These are phyloP conservation scores for Zaprionus gabonicus DNA, from an alignment of 1,140 invertebrate genomes.

Conservation along the genomic window DNA sequence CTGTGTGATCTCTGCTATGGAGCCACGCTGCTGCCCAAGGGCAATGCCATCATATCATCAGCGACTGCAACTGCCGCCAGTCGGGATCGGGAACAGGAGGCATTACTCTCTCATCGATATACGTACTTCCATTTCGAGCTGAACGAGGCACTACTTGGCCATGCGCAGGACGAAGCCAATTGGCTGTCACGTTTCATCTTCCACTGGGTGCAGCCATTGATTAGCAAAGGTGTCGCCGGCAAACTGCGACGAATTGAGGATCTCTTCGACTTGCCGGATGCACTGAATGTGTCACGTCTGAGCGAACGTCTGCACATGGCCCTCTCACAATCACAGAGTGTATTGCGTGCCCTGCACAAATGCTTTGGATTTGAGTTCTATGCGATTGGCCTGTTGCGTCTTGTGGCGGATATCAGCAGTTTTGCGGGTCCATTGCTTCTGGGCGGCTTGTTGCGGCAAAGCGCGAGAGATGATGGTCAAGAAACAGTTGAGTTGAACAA, in stretches of 20 bases:
- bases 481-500: constrained; percentile 83
- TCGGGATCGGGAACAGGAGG: constrained; percentile 87
- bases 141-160: constrained; percentile 88
- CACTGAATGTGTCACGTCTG: constrained; percentile 65
- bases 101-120: constrained; percentile 84
- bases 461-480: constrained; percentile 65
- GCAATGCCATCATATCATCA: constrained; percentile 52
- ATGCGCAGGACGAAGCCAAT: constrained; percentile 91
- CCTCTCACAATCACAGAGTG: constrained; percentile 81
- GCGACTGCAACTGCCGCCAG: not conserved
- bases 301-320: constrained; percentile 70
- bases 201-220: constrained; percentile 94
- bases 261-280: constrained; percentile 92
- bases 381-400: constrained; percentile 93
- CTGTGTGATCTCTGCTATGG: constrained; percentile 87
- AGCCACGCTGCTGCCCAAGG: constrained; percentile 87
- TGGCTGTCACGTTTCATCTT: constrained; percentile 92
- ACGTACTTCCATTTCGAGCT: constrained; percentile 84
- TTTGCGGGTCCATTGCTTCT: constrained; percentile 96
- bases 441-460: constrained; percentile 62
- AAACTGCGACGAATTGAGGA: constrained; percentile 91
- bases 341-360: constrained; percentile 91
- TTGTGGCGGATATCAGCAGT: constrained; percentile 91
- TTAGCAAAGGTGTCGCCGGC: constrained; percentile 91
- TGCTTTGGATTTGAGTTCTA: constrained; percentile 96